phyloP scores from a whole-genome alignment of 2,113 vertebrate species.

The Madoqua kirkii region DNA sequence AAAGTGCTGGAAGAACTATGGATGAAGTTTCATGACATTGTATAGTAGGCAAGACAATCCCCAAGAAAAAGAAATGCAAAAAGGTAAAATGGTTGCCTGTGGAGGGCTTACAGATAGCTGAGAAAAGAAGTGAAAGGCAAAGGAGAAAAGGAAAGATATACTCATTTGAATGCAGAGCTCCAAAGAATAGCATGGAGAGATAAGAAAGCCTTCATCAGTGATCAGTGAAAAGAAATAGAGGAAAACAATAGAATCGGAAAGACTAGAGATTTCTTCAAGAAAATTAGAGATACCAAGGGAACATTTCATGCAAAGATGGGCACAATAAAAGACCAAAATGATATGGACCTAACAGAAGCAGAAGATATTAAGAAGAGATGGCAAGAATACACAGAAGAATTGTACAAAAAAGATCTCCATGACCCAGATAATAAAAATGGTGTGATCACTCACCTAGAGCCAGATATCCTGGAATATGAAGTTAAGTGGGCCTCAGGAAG shows the following conservation, averaged over 20 bases:
- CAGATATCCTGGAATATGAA: neutral
- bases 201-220: neutral
- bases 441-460: neutral
- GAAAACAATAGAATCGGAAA: neutral
- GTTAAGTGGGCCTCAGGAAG: neutral
- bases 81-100: neutral
- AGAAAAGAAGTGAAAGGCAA: neutral
- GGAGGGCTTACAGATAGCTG: neutral
- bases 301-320: neutral
- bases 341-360: neutral
- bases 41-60: neutral
- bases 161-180: neutral
- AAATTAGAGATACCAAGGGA: neutral
- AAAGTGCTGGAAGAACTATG: neutral
- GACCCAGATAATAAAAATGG: neutral
- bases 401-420: neutral
- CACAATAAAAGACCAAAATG: neutral
- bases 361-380: neutral
- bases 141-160: neutral
- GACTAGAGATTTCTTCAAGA: neutral
- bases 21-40: neutral
- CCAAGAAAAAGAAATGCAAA: neutral
- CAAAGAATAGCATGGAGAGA: neutral
- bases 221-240: neutral
- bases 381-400: neutral